Evolutionary conservation across 1,140 invertebrate species (phyloP), one percentile per base, ranked within the genome.

Genomic region (Macrocentrus cingulum): DNA sequence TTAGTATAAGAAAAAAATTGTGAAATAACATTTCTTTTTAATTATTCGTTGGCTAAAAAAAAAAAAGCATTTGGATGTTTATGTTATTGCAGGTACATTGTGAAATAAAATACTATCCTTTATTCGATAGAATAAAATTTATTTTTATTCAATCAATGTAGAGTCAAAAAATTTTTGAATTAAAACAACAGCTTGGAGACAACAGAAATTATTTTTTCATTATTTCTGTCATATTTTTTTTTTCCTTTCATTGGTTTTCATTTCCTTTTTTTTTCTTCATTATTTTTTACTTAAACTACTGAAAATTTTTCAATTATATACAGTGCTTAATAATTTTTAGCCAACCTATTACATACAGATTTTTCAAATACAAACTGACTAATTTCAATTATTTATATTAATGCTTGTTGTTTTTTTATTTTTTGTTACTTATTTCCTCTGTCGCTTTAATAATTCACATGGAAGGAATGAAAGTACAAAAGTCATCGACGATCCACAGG

Each of bases 51-150:
- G 42, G 18, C 42, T 45, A 45, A 45, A 45, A 45, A 8, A 18
- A 19, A 45, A 45, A 8, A 11, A 44, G 2, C 4, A 44, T 3
- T 16, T 19, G 16, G 37, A 41, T n/a, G 8, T 23, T 44, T 7
- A 1, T 44, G 1, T 5, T 20, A n/a, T n/a, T n/a, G n/a, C n/a
- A 50, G 48, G 48, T 34, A 34, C 3, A 18, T 39, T 20, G 2
- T 29, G 29, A 23, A 56, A 56, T 56, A 25, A 46, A 56, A 37
- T 48, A 56, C 34, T 19, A 44, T 13, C 48, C 22, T 56, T 32
- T 46, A 16, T 48, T 48, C 45, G 15, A 23, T 48, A 49, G 54
- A 56, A 56, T 56, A 56, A 56, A 56, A 56, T 49, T 56, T 49
- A 49, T n/a, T 34, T 56, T 48, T 49, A 56, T 56, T 56, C 23